phyloP scores from a whole-genome alignment of 2,888 invertebrate genomes.

The Pharmacophagus antenor region DNA sequence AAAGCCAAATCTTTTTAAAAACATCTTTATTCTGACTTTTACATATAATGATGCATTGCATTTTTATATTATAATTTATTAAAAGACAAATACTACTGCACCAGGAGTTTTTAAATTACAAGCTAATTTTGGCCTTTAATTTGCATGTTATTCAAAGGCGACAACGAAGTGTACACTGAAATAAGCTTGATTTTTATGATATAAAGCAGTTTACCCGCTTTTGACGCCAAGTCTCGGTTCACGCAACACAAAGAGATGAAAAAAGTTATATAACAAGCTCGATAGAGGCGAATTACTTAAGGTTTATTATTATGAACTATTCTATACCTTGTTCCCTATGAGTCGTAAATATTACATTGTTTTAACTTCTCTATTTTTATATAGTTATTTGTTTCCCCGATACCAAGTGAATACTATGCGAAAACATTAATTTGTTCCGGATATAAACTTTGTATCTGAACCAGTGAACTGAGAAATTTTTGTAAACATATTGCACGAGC shows the following conservation, averaged over 20 bases:
- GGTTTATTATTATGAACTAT: conserved; percentile 43
- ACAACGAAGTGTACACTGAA: conserved; percentile 47
- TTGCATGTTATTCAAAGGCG: conserved; percentile 46
- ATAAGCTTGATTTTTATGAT: conserved; percentile 62
- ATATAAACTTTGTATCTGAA: conserved; percentile 24
- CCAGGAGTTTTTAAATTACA: not conserved
- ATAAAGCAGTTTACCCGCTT: conserved; percentile 56
- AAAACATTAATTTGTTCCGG: conserved; percentile 28
- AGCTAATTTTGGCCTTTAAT: conserved; percentile 51
- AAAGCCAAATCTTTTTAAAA: not conserved
- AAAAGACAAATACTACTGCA: not conserved
- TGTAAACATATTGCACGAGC: conserved; percentile 22
- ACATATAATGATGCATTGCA: not conserved
- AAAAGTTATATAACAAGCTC: conserved; percentile 50
- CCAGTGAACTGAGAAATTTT: conserved; percentile 28
- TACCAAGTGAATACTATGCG: conserved; percentile 11
- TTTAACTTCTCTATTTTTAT: conserved; percentile 11
- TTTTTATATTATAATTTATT: not conserved
- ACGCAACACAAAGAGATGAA: conserved; percentile 44
- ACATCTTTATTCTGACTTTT: not conserved
- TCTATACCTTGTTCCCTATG: not conserved
- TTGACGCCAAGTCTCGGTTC: conserved; percentile 46
- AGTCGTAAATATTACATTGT: not conserved
- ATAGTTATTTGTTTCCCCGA: conserved; percentile 15
- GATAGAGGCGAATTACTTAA: too few relatives aligned